Base-by-base conservation (phyloP, 2,797 vertebrate genomes). In the Syngnathus rostellatus region DNA sequence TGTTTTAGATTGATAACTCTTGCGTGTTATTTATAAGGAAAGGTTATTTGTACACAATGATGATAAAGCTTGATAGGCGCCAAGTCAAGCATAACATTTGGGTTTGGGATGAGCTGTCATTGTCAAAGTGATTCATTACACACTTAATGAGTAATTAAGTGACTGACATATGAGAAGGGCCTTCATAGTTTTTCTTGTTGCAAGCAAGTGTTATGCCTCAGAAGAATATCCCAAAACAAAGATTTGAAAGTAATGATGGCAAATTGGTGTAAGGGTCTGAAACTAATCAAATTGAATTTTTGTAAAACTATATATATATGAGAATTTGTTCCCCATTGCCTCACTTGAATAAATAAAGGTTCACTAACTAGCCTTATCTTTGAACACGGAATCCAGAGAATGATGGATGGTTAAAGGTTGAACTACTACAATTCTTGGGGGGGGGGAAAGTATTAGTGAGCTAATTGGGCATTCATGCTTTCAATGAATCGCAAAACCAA, bases 61-160 rank as follows among this genome's bases (percentile, higher is more conserved):
- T 77, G 72, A 81, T 73, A 72, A 80, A 69, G 76, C 69, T 71
- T 84, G 73, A 84, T 78, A 70, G 72, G 84, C 59, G 72, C 67
- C 74, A 76, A 74, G 64, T 82, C 86, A 87, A 82, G 69, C 77
- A 38, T 87, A 83, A 78, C 81, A 78, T 84, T 83, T 78, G 77
- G 89, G 88, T 90, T 87, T 88, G 88, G 85, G 83, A 91, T 78
- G 78, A 87, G 87, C 90, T 90, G 81, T 90, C 91, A 91, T 86
- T 91, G 91, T 93, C 92, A 91, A 72, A 4, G 61, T 94, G 94
- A 96, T 95, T 93, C 92, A 95, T 92, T 86, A 85, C 74, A 89
- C 89, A 92, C 94, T 94, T 95, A 94, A 92, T 90, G 86, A 89
- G 90, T 92, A 94, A 95, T 96, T 94, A 95, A 84, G 83, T 83